phyloP scores from a whole-genome alignment of 2,797 vertebrate species.

The Heterohyrax brucei region DNA sequence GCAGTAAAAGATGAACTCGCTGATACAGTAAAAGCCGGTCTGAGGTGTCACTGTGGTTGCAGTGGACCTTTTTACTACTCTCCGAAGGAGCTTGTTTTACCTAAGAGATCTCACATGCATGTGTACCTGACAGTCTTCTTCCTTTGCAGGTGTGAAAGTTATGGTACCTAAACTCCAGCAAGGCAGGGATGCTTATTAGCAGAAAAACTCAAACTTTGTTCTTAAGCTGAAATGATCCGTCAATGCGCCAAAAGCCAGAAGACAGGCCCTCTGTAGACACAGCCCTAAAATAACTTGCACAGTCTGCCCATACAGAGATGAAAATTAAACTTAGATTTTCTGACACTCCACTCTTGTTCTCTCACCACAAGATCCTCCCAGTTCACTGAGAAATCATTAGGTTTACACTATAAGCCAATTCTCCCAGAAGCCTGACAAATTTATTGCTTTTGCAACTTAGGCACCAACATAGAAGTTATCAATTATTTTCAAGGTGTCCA shows the following conservation, averaged over 20 bases:
- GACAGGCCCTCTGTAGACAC: not conserved
- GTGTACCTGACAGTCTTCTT: not conserved
- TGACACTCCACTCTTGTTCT: constrained; percentile 81
- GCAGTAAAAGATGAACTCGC: not conserved
- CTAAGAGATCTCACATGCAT: not conserved
- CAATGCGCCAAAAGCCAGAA: constrained; percentile 29
- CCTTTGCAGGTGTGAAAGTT: constrained; percentile 40
- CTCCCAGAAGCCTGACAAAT: constrained; percentile 85
- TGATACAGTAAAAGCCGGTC: not conserved
- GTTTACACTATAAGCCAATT: constrained; percentile 84
- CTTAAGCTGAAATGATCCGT: constrained; percentile 1
- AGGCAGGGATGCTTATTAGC: not conserved
- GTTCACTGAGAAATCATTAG: constrained; percentile 88
- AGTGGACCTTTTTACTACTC: not conserved
- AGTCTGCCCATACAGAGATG: constrained; percentile 70
- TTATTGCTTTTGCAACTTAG: constrained; percentile 86
- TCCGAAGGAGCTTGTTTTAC: constrained; percentile 3
- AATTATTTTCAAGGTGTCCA: constrained; percentile 87
- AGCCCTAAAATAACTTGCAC: constrained; percentile 59
- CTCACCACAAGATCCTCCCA: constrained; percentile 74
- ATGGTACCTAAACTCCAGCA: not conserved
- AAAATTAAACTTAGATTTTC: constrained; percentile 84
- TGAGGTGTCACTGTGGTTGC: not conserved
- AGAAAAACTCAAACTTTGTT: not conserved
- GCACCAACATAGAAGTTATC: constrained; percentile 83